Evolutionary conservation across 64 coral and sea anemone genomes (phyloP).

Genomic region (Cladopsammia gracilis): DNA sequence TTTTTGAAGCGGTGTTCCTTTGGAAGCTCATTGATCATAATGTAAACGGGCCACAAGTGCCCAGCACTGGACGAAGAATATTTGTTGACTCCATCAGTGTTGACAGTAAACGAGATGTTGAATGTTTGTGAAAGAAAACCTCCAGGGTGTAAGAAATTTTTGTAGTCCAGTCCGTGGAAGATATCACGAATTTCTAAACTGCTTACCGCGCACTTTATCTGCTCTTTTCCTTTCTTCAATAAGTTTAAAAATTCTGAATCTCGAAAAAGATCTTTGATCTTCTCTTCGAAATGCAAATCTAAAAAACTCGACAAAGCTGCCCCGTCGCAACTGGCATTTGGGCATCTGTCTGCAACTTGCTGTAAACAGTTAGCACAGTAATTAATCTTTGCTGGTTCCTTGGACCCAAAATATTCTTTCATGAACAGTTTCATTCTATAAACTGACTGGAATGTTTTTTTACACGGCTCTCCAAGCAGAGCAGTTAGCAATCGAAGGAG

Average conservation of each 20-base stretch:
- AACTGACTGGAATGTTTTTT: conserved; percentile 49
- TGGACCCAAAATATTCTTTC: conserved; percentile 50
- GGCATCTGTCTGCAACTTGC: conserved; percentile 45
- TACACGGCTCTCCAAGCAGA: conserved; percentile 15
- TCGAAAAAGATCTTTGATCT: conserved; percentile 22
- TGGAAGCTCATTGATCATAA: conserved; percentile 59
- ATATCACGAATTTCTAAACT: conserved; percentile 34
- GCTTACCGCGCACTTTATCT: conserved; percentile 5
- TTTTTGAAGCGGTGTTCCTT: conserved; percentile 54
- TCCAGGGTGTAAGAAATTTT: conserved; percentile 70
- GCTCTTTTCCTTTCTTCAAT: conserved; percentile 59
- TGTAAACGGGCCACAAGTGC: conserved; percentile 59
- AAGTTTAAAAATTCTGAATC: conserved; percentile 62
- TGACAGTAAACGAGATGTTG: conserved; percentile 54
- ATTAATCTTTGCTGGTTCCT: conserved; percentile 41
- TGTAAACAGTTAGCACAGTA: conserved; percentile 61
- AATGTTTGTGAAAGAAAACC: conserved; percentile 35
- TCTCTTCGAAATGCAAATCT: conserved; percentile 46
- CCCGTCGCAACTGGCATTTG: conserved; percentile 10
- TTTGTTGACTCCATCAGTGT: conserved; percentile 62
- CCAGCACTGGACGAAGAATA: conserved; percentile 62
- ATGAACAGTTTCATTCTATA: conserved; percentile 67
- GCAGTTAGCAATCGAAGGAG: not conserved
- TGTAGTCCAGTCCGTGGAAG: conserved; percentile 69
- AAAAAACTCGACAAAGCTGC: conserved; percentile 36